These are phyloP conservation scores for Australoheros facetus DNA, from an alignment of 2,797 vertebrate genomes.

Conservation along the genomic window DNA sequence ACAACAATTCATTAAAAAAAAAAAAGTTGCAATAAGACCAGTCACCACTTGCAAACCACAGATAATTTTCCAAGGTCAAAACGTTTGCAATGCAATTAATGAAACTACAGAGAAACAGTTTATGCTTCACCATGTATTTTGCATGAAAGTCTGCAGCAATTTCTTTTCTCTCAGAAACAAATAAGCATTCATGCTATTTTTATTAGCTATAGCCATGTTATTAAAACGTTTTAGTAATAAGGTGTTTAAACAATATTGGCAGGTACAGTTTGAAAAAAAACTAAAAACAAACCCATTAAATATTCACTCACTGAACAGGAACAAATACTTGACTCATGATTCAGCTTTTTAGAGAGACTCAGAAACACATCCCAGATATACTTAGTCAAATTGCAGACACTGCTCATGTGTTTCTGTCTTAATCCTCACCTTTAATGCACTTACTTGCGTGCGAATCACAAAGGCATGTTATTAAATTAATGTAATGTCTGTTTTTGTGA, in stretches of 20 bases:
- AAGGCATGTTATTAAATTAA: constrained; percentile 16
- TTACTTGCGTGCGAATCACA: constrained; percentile 18
- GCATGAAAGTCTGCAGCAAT: background rate
- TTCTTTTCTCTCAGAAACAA: background rate
- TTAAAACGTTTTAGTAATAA: background rate
- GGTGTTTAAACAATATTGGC: background rate
- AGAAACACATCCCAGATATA: too few relatives aligned
- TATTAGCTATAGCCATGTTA: background rate
- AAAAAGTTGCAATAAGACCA: too few relatives aligned
- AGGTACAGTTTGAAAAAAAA: background rate
- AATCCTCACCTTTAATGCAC: background rate
- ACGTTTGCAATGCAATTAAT: background rate
- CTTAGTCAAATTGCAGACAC: too few relatives aligned
- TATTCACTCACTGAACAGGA: background rate
- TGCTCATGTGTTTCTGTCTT: background rate
- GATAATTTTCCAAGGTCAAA: background rate
- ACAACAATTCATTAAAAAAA: too few relatives aligned
- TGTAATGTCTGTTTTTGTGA: constrained; percentile 37
- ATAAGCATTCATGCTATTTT: background rate
- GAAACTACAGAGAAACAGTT: background rate
- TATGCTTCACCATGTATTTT: background rate
- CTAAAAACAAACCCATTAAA: background rate
- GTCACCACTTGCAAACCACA: background rate
- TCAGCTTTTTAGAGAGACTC: too few relatives aligned
- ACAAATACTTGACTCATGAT: background rate